These are phyloP conservation scores for Thinocorus orbignyianus DNA, from an alignment of 2,113 vertebrate species.

Conservation along the genomic window DNA sequence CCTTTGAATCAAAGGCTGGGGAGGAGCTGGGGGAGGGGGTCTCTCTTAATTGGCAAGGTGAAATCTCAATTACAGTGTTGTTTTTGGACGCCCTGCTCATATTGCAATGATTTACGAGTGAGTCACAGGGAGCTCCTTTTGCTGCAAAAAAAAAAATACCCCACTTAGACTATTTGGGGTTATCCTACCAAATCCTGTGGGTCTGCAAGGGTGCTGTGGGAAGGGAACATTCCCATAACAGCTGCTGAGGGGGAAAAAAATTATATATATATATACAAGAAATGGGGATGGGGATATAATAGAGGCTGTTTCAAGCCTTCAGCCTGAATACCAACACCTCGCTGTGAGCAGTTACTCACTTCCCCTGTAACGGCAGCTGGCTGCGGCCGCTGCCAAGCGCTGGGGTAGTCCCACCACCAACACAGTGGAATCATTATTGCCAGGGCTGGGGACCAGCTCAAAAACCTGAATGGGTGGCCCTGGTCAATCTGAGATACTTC, in stretches of 20 bases:
- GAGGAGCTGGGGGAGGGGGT: rapidly evolving
- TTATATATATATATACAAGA: background rate
- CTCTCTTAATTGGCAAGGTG: background rate
- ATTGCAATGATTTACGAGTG: background rate
- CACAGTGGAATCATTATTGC: background rate
- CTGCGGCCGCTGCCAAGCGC: background rate
- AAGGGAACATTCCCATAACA: background rate
- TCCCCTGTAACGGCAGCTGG: background rate
- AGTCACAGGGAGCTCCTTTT: background rate
- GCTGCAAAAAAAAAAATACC: background rate
- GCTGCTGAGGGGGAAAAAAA: rapidly evolving
- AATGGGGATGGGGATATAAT: background rate
- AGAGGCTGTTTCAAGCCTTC: background rate
- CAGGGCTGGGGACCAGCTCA: background rate
- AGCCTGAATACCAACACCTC: conserved; percentile 37
- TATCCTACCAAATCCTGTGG: background rate
- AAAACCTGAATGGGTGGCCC: background rate
- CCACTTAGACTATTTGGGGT: background rate
- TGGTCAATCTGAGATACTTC: background rate
- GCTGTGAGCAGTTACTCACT: background rate
- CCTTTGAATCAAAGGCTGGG: background rate
- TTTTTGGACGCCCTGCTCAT: background rate
- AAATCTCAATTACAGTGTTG: background rate
- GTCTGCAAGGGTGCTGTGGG: rapidly evolving
- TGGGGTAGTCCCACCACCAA: background rate